Evolutionary conservation across 2,113 vertebrate genomes (phyloP).

Genomic region (Microcebus tavaratra): DNA sequence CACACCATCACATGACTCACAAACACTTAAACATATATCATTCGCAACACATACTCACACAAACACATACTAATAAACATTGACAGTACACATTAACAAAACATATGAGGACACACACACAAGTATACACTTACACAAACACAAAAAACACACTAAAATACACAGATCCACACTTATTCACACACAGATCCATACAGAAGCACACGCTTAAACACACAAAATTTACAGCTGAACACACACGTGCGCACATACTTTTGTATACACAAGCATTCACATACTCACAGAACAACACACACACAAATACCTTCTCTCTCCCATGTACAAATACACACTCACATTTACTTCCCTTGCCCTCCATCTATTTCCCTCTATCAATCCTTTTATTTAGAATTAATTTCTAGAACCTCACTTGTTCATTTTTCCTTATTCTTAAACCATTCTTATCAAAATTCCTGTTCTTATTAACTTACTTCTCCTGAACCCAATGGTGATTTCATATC

Average conservation of each 20-base stretch:
- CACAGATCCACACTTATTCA: not conserved
- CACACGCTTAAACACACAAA: not conserved
- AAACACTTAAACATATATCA: not conserved
- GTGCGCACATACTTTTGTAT: not conserved
- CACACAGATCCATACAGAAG: not conserved
- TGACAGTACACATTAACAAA: no score
- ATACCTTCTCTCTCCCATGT: not conserved
- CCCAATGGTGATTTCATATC: not conserved
- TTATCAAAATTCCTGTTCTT: not conserved
- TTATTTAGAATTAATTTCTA: not conserved
- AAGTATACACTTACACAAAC: not conserved
- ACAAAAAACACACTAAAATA: not conserved
- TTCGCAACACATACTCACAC: not conserved
- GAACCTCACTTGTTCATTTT: not conserved
- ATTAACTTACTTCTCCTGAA: not conserved
- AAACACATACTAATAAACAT: not conserved
- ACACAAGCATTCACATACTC: not conserved
- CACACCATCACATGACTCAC: not conserved
- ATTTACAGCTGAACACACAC: not conserved
- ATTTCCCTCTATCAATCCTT: not conserved
- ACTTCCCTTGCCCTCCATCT: not conserved
- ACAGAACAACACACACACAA: not conserved
- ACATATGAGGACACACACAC: not conserved
- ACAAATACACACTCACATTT: not conserved
- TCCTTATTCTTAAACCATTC: not conserved